Evolutionary conservation across 2,888 invertebrate species (phyloP), one percentile per base, ranked within the genome.

Genomic region (Rhamphomyia laevipes): DNA sequence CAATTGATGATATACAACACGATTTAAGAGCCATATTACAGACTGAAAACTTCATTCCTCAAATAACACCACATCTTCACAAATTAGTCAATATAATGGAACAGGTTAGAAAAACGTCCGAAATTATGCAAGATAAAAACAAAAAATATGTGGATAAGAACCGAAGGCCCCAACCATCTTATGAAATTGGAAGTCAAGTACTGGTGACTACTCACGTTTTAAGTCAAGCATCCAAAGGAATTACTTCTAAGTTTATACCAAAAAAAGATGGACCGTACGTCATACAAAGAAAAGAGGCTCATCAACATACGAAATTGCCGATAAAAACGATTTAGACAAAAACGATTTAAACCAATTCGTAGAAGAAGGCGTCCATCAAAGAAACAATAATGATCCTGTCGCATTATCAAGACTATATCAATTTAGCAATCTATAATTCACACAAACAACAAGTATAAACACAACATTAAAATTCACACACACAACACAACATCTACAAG

Each of bases 231-330:
- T 27, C 49, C 7, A 53, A 52, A 18, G 49, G 47, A 13, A 47
- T 52, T 51, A 55, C 57, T 17, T 52, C 59, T 6, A 64, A 64
- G 45, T 59, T 64, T 46, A 55, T 55, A 13, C 61, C 63, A 6
- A 54, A 59, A 46, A 48, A 62, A 7, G 62, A 62, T 55, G 62
- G 62, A n/a, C 62, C 61, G 1, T 63, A 63, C 33, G n/a, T 55
- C 4, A 54, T 59, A 47, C 56, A 27, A 43, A 51, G 15, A 49
- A 44, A 45, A 53, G 58, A 13, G 49, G 61, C 5, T 51, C 61
- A 15, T 56, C 53, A 3, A 33, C 41, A 9, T 54, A 50, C 35
- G 38, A n/a, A 16, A 49, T 50, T 6, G 43, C 52, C 15, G 37
- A 48, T 13, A 46, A 45, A 10, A 45, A 44, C 6, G 49, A 51